phyloP scores from a whole-genome alignment of 2,797 vertebrate genomes.

The Anniella stebbinsi region DNA sequence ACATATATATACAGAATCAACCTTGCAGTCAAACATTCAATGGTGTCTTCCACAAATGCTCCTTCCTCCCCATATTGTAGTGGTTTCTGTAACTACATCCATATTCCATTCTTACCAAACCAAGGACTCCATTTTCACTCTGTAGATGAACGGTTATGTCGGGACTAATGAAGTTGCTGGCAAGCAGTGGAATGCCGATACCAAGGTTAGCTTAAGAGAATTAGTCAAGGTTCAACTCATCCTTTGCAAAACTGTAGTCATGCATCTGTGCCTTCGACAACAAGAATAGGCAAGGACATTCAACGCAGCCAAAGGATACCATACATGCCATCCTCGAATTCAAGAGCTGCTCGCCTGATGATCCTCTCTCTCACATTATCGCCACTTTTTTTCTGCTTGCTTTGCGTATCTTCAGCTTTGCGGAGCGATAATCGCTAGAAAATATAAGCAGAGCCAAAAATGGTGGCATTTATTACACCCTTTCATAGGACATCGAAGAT shows the following conservation, averaged over 20 bases:
- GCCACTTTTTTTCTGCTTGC: slow-evolving; percentile 86
- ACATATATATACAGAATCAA: slow-evolving; percentile 24
- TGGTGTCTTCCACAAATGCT: neutral
- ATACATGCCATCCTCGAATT: slow-evolving; percentile 98
- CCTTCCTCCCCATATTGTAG: neutral
- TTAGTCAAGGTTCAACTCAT: slow-evolving; percentile 71
- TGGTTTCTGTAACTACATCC: slow-evolving; percentile 8
- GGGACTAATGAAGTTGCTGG: slow-evolving; percentile 96
- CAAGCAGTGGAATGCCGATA: slow-evolving; percentile 97
- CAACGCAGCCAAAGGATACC: slow-evolving; percentile 87
- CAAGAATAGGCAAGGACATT: neutral
- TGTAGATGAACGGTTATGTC: slow-evolving; percentile 96
- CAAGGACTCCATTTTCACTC: slow-evolving; percentile 98
- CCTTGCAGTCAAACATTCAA: neutral
- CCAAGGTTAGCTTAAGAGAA: slow-evolving; percentile 91
- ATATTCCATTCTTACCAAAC: slow-evolving; percentile 91
- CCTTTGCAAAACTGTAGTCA: neutral
- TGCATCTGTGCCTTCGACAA: neutral
- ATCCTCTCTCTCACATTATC: slow-evolving; percentile 94
- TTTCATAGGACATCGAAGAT: slow-evolving; percentile 22
- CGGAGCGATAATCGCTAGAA: slow-evolving; percentile 89
- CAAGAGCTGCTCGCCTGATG: slow-evolving; percentile 94
- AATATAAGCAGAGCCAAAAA: slow-evolving; percentile 43
- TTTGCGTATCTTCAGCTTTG: slow-evolving; percentile 82
- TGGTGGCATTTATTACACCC: slow-evolving; percentile 10